Evolutionary conservation across 2,888 invertebrate genomes (phyloP), one percentile per base, ranked within the genome.

Genomic region (Cheilosia urbana): DNA sequence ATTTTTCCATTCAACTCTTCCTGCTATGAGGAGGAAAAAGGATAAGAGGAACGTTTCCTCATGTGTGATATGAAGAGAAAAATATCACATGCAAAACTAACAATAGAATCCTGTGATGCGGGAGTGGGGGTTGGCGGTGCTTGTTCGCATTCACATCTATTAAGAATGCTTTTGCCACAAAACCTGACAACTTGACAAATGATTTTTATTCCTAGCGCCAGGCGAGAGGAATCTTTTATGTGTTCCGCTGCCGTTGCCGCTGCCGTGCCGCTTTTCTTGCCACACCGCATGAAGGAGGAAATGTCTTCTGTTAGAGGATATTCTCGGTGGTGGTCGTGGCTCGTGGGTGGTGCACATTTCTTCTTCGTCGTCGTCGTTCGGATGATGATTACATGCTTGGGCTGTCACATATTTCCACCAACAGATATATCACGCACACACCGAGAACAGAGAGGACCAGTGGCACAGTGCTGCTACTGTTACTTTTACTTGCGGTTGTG

Each of bases 161-260:
- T 85, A 77, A 60, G 81, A 85, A 85, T 85, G 81, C 68, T 85
- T 85, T 85, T 85, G 66, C 81, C 81, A 85, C 76, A 81, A 81
- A 81, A 76, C 80, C 80, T 85, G 85, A 85, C 85, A 85, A 81
- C 81, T 85, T 85, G 85, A 85, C 85, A 85, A 85, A 85, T 85
- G 85, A 85, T 85, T 85, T 81, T 76, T 81, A 81, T 85, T 85
- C 76, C 72, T 72, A 27, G 71, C 65, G 47, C 63, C 27, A 65
- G 69, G 65, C 69, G 71, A 79, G 53, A 2, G 63, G 65, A 60
- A 79, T 73, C 78, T 77, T 66, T 68, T 62, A 63, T 57, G 34
- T 53, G 19, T 60, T n/a, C 30, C 30, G 30, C 30, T 53, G 53
- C 45, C 47, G 57, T 42, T 60, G 19, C 30, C 30, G 30, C 30